Base-by-base conservation (phyloP, 2,888 invertebrate species). In the Drosophila barbarae region DNA sequence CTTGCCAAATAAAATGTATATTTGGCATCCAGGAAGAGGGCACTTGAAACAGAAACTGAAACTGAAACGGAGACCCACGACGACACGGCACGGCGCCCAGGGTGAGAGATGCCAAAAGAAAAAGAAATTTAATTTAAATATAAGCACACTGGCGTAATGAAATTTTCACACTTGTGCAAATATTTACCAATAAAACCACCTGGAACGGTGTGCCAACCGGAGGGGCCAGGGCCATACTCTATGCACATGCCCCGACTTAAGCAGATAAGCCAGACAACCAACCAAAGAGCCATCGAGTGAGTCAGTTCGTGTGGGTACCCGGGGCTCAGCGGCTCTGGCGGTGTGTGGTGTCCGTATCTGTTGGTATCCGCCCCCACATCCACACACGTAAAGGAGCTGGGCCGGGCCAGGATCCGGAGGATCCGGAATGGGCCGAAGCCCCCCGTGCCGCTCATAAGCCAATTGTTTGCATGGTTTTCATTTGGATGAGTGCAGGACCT, bases 81-180 rank as follows among this genome's bases (percentile, higher is more conserved):
- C 23, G 50, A 35, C 21, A 53, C 23, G 57, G 35, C 51, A 44
- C 39, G 63, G 55, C 73, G 61, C 44, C 59, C 57, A 64, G 67
- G 72, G 52, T 61, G 67, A 65, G 67, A 65, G 65, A 58, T 72
- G 64, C 67, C 68, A 53, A 61, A 54, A 64, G 68, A 69, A 67
- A 71, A 74, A 75, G 74, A 77, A 77, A 77, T 77, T 75, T 85
- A 86, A 85, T 85, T 85, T 85, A 86, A 85, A 86, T 85, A 85
- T 86, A 86, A 84, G 85, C 81, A 85, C 72, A 76, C 77, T 66
- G 74, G 76, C 77, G 86, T 85, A 85, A 85, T 85, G 86, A 85
- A 85, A 85, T 85, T 82, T 86, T 86, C 85, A 80, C 84, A 86
- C 87, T 84, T 85, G 85, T 76, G 86, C 84, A 87, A 86, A 86